Conservation (phyloP, 2,797 vertebrate genomes). For the Cichlasoma orientale region DNA sequence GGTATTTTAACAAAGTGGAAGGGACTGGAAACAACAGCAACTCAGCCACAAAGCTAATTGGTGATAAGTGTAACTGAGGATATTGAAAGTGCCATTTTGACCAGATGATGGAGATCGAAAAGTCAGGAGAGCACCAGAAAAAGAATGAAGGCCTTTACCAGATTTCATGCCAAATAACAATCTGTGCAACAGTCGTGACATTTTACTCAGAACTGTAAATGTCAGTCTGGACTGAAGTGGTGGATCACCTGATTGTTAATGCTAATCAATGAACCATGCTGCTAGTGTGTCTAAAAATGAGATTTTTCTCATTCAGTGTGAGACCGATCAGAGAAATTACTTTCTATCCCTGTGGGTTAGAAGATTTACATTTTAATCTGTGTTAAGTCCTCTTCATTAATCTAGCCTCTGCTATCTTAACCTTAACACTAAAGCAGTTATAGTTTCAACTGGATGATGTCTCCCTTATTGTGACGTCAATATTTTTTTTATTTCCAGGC, state of each 20-base stretch:
- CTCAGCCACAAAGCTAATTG: not conserved
- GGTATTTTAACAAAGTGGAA: too few species aligned
- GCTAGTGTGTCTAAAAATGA: not conserved
- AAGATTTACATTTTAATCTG: constrained; percentile 26
- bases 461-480: not conserved
- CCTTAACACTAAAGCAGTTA: not conserved
- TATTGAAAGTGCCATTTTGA: not conserved
- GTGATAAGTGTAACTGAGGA: not conserved
- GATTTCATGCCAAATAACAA: not conserved
- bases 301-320: not conserved
- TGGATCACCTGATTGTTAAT: not conserved
- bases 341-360: constrained; percentile 5
- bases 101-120: too few species aligned
- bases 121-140: too few species aligned
- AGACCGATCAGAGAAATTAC: constrained; percentile 4
- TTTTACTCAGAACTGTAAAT: not conserved
- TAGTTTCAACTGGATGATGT: not conserved
- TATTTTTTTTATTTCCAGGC: constrained; percentile 75
- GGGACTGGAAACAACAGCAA: too few species aligned
- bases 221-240: not conserved
- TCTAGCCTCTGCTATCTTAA: not conserved
- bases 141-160: too few species aligned
- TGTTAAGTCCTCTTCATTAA: not conserved
- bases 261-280: not conserved
- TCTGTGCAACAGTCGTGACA: not conserved